Base-by-base conservation (phyloP, 1,140 invertebrate species). In the Cotesia glomerata region DNA sequence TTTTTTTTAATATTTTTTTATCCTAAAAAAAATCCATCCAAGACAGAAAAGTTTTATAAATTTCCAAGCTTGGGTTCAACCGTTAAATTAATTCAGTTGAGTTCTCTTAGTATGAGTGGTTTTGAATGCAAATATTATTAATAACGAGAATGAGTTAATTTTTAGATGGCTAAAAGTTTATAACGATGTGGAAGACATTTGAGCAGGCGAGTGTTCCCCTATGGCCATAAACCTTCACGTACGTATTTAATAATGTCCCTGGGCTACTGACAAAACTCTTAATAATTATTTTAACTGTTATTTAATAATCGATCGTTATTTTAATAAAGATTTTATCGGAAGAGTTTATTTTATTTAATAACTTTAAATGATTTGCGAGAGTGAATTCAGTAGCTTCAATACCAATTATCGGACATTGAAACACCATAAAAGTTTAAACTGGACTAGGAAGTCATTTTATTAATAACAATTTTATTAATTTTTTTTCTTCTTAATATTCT, bases 71-170 rank as follows among this genome's bases (percentile, higher is more conserved):
- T 69, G 59, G 52, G 13, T 11, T 35, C n/a, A 8, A 58, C 66
- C 34, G 13, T 5, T 34, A 8, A 59, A 18, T 51, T 56, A 63
- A 80, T 78, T 80, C 72, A 32, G 65, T 67, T 62, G 56, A 54
- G n/a, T 54, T 61, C 9, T 66, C n/a, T 26, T 81, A 82, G 86
- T 82, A 83, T 86, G 87, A 84, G 81, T 87, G 84, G 77, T 80
- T 79, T 67, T 82, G 83, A 83, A 83, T 86, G 85, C 78, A 85
- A 82, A 86, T 85, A 87, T 86, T 88, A 86, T 87, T 87, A 89
- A 87, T 89, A 89, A 89, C 86, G 79, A 85, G 82, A 86, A 84
- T 88, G 83, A 89, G 88, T 86, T 88, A 86, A 89, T 88, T 89
- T 89, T 84, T 88, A 89, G 88, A 88, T 87, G 83, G 82, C 80